Base-by-base conservation (phyloP, 2,797 vertebrate genomes). In the Pipistrellus pipistrellus region DNA sequence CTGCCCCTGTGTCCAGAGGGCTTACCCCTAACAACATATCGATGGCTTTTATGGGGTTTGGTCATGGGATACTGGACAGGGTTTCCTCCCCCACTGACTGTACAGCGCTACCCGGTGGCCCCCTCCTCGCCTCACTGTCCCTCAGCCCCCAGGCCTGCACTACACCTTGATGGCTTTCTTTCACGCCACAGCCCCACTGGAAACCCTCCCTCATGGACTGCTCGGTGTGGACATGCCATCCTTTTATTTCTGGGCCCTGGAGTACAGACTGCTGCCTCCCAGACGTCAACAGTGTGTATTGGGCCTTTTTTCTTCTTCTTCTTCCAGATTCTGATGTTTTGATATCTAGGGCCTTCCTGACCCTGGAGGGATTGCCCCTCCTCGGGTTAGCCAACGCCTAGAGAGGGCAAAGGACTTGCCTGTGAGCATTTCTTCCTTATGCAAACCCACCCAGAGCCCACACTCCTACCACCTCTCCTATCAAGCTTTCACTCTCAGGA, bases 361-460 rank as follows among this genome's bases (percentile, higher is more conserved):
- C n/a, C 76, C 41, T 3, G 0, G 3, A 57, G 38, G 11, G n/a
- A 75, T 11, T 27, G 20, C 57, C 68, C 73, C 11, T 27, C 51
- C 51, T 6, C 6, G 9, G 44, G 30, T 48, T 30, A n/a, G 64
- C 15, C 27, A 51, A 20, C 27, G 57, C n/a, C 25, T n/a, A 46
- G 20, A 81, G 9, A 46, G 41, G 55, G 78, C 8, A 27, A 20
- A 72, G 66, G 51, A 51, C 44, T 30, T 5, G 21, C 55, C 30
- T 27, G 1, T 0, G 6, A 53, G 8, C 14, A 10, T 9, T 10
- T 7, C 15, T 69, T 66, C 30, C 18, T 0, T 0, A n/a, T 1
- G 27, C 21, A 48, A 35, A 66, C 35, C 27, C 11, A 25, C 21
- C 25, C 25, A 13, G 53, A 59, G 38, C 32, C 55, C 21, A 51